Evolutionary conservation across 2,888 invertebrate genomes (phyloP), one percentile per base, ranked within the genome.

Genomic region (Lasius fuliginosus): DNA sequence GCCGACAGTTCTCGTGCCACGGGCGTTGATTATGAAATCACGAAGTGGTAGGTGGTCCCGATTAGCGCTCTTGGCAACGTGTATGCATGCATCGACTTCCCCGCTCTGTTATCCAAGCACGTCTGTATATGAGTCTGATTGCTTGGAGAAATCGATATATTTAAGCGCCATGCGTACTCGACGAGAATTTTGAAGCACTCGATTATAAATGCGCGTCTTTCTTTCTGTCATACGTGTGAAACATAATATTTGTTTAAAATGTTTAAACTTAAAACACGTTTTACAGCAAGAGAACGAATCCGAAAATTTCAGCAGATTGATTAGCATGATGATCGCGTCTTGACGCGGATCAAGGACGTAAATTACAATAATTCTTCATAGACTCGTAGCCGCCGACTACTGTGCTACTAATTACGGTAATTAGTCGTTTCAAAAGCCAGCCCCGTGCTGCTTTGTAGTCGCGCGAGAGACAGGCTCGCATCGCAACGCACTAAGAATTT

Each of bases 11-110:
- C 86, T 86, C 86, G 88, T 83, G 87, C 87, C 91, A 87, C 86
- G 87, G 88, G 90, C 91, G 88, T 92, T 89, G 91, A 92, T 92
- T 92, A 92, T 92, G 92, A 92, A 92, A 92, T 92, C 92, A 90
- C 90, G 83, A 89, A 90, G 88, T 89, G 89, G 92, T 92, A 92
- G 92, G 92, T 92, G 92, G 92, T 92, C 92, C 89, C 85, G 90
- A 92, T 92, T 91, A 92, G 87, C 87, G 88, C 84, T 83, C 85
- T 84, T 89, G 90, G 88, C 91, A 89, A 87, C 87, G 86, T 87
- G 82, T 36, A 5, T 86, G 81, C 85, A 64, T 76, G 76, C 84
- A 79, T 71, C 82, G 85, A 85, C 65, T 75, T 84, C 75, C 69
- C 23, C 36, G 81, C 81, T 86, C 79, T 74, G 81, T 81, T 62